These are phyloP conservation scores for Spondyliosoma cantharus DNA, from an alignment of 2,797 vertebrate species.

Conservation along the genomic window DNA sequence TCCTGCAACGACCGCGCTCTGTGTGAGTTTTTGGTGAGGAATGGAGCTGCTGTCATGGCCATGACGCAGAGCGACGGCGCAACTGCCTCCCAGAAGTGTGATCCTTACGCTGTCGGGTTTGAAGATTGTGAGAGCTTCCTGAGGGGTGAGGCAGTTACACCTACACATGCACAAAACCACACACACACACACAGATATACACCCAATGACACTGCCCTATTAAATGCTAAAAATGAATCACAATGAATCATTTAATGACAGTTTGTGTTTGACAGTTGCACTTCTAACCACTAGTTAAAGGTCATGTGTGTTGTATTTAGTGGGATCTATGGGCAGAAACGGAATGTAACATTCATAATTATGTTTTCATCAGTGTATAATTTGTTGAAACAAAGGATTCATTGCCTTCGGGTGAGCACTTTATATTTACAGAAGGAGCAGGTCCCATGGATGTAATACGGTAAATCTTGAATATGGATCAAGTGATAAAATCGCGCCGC, in stretches of 20 bases:
- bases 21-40: conserved; percentile 90
- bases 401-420: too few relatives aligned
- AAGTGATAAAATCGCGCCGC: too few relatives aligned
- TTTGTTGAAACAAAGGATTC: too few relatives aligned
- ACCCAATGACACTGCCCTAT: neutral
- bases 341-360: too few relatives aligned
- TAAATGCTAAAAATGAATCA: neutral
- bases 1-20: conserved; percentile 92
- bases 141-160: conserved; percentile 80
- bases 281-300: neutral
- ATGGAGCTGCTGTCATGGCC: conserved; percentile 90
- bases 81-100: conserved; percentile 91
- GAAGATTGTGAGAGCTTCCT: conserved; percentile 89
- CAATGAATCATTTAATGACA: conserved; percentile 26
- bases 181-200: conserved; percentile 22
- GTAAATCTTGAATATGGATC: too few relatives aligned
- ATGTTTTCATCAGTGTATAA: too few relatives aligned
- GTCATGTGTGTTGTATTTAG: neutral
- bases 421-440: too few relatives aligned
- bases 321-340: too few relatives aligned
- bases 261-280: conserved; percentile 13
- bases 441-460: too few relatives aligned
- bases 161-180: neutral
- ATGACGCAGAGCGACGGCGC: conserved; percentile 89
- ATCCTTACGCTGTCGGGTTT: conserved; percentile 88